Evolutionary conservation across 2,888 invertebrate species (phyloP).

Genomic region (Nomada ruficornis): DNA sequence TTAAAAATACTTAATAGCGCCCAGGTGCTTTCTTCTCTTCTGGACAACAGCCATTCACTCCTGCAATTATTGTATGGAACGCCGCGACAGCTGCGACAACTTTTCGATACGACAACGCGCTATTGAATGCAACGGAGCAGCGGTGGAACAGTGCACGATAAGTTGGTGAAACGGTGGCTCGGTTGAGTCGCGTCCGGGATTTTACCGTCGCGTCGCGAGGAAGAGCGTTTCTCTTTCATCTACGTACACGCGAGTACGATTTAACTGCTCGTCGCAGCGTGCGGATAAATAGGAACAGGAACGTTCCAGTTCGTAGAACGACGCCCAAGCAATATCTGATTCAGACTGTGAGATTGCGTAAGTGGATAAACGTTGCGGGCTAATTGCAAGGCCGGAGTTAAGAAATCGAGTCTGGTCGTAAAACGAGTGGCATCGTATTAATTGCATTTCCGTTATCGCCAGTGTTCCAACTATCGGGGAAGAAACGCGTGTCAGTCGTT

Average conservation of each 20-base stretch:
- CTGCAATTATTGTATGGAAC: too few species aligned
- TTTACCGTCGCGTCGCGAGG: slow-evolving; percentile 17
- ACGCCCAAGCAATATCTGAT: too few species aligned
- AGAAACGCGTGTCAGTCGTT: background rate
- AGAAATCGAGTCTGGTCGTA: background rate
- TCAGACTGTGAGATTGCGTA: background rate
- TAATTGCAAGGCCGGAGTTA: background rate
- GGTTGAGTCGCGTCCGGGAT: background rate
- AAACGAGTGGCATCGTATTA: slow-evolving; percentile 4
- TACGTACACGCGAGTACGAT: background rate
- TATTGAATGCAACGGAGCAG: background rate
- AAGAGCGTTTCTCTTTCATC: slow-evolving; percentile 16
- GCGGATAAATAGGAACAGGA: background rate
- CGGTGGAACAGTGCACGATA: too few species aligned
- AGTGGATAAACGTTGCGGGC: background rate
- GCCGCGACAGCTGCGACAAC: too few species aligned
- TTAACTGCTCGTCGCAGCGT: background rate
- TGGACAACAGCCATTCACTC: too few species aligned
- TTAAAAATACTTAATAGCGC: too few species aligned
- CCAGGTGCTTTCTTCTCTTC: too few species aligned
- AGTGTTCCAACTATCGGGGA: background rate
- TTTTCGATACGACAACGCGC: too few species aligned
- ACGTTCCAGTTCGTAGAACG: background rate
- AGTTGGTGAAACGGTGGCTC: background rate
- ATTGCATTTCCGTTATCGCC: slow-evolving; percentile 1